These are phyloP conservation scores for Thaumetopoea pityocampa DNA, from an alignment of 1,140 invertebrate species.

Conservation along the genomic window DNA sequence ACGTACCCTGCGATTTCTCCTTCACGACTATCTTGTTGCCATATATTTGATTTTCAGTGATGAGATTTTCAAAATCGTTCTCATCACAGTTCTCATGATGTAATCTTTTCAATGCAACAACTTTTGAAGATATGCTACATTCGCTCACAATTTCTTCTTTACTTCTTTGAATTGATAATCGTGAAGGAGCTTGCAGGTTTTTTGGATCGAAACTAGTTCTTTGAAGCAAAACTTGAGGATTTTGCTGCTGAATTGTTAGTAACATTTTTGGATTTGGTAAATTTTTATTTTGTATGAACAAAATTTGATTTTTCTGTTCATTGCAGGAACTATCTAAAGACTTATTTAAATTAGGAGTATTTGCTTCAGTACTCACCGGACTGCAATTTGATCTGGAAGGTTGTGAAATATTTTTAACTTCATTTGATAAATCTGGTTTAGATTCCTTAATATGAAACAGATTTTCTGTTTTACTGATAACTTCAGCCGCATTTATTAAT, in stretches of 20 bases:
- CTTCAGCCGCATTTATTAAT: constrained; percentile 55
- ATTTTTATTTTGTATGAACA: constrained; percentile 61
- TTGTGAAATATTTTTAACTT: constrained; percentile 28
- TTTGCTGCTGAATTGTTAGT: constrained; percentile 55
- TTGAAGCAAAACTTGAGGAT: constrained; percentile 51
- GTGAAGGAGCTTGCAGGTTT: constrained; percentile 66
- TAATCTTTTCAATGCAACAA: constrained; percentile 63
- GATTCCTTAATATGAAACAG: constrained; percentile 43
- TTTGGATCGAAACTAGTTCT: constrained; percentile 58
- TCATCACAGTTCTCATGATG: constrained; percentile 70
- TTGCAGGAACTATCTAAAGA: constrained; percentile 25
- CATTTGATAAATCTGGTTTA: constrained; percentile 26
- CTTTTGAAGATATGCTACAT: constrained; percentile 57
- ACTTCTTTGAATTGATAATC: constrained; percentile 47
- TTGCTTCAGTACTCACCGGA: constrained; percentile 43
- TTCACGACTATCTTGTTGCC: constrained; percentile 75
- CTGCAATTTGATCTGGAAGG: constrained; percentile 34
- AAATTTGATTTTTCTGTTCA: constrained; percentile 58
- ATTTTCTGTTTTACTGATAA: constrained; percentile 47
- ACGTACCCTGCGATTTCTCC: constrained; percentile 69
- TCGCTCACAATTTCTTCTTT: constrained; percentile 50
- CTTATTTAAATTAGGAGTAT: constrained; percentile 34
- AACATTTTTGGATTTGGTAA: constrained; percentile 54
- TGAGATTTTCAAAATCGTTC: constrained; percentile 74
- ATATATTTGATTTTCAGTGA: constrained; percentile 75